Percentiles rank a stretch among this genome's conserved stretches.
phyloP scores from a whole-genome alignment of 2,113 vertebrate species.

The Lanius collurio region DNA sequence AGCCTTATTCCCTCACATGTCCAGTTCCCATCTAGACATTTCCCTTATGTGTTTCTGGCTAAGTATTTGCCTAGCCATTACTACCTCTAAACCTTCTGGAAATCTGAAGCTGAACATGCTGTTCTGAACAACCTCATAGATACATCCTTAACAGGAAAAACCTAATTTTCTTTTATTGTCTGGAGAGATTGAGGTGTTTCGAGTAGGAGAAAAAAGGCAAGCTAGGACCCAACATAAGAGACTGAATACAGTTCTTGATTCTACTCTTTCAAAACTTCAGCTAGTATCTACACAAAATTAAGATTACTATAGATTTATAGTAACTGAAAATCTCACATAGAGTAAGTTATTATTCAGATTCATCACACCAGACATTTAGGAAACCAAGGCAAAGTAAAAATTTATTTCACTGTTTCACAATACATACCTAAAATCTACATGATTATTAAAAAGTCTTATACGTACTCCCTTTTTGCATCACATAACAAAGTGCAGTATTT shows the following conservation, averaged over 20 bases:
- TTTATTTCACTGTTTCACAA: slow-evolving; percentile 57
- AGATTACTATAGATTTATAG: neutral
- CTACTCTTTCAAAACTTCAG: neutral
- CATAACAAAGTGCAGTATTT: slow-evolving; percentile 66
- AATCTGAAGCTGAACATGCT: neutral
- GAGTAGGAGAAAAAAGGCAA: neutral
- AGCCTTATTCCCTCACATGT: neutral
- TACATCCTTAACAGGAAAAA: neutral
- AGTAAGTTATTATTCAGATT: neutral
- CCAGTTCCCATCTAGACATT: neutral
- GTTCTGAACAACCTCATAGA: neutral
- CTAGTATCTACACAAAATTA: neutral
- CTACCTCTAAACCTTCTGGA: neutral
- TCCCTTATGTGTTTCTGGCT: neutral
- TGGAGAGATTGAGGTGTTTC: neutral
- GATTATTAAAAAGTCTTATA: slow-evolving; percentile 73
- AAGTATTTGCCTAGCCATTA: neutral
- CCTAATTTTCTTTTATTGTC: neutral
- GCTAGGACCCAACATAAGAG: neutral
- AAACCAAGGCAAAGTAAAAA: slow-evolving; percentile 54
- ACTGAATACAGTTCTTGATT: neutral
- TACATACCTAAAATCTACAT: slow-evolving; percentile 61
- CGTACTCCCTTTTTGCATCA: slow-evolving; percentile 35
- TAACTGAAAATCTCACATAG: neutral
- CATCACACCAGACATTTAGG: neutral